Base-by-base conservation (phyloP, 2,113 vertebrate genomes). In the Callionymus lyra region DNA sequence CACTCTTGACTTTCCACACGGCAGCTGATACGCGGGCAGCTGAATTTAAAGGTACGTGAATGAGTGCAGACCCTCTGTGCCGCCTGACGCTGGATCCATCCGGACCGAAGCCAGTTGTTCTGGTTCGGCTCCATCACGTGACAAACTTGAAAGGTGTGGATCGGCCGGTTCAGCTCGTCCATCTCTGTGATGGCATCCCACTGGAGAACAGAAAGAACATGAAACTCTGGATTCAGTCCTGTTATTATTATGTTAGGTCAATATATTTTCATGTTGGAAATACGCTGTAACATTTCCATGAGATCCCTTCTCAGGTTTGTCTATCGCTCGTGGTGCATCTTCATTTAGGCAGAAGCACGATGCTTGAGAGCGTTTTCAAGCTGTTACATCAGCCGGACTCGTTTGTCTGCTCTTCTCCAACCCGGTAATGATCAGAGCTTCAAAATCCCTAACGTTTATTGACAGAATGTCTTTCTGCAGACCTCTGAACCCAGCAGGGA, bases 171-270 rank as follows among this genome's bases (percentile, higher is more conserved):
- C 64, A 90, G 90, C 65, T 99, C 93, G 65, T 98, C 95, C 93
- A 99, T 98, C 81, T 99, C 95, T 55, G 92, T 97, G 75, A 99
- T 99, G 44, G 92, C 87, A 53, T 99, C 95, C 95, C 95, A 99
- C 95, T 99, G 72, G 1, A 77, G 65, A 51, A 61, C 54, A 53
- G n/a, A 52, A 59, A 56, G 52, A 33, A 49, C 16, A 10, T 2
- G 21, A 27, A 27, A 5, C 21, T 27, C 4, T 27, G 21, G 4
- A 27, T 27, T 27, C 15, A 4, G 8, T 31, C 47, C 12, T 40
- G 41, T 47, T n/a, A n/a, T n/a, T n/a, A n/a, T n/a, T n/a, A n/a
- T n/a, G n/a, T n/a, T n/a, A n/a, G n/a, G n/a, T n/a, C n/a, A n/a
- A n/a, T n/a, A n/a, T n/a, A n/a, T n/a, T n/a, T n/a, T n/a, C n/a